Evolutionary conservation across 2,113 vertebrate species (phyloP), one percentile per base, ranked within the genome.

Genomic region (Colistium nudipinnis): DNA sequence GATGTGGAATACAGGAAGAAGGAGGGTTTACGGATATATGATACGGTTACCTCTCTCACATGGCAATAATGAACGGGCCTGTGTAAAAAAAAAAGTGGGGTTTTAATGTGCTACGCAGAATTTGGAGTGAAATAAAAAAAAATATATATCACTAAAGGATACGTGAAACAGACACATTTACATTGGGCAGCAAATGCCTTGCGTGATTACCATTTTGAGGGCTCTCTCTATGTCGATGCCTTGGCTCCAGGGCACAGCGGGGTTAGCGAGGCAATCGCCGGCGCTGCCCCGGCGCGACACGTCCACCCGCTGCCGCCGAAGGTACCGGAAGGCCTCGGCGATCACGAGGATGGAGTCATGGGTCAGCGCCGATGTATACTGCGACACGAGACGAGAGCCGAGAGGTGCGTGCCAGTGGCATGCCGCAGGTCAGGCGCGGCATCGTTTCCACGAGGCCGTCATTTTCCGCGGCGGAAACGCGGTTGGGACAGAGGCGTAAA

Each of bases 151-250:
- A n/a, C n/a, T 43, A 24, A 14, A 48, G 6, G 43, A 55, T 25
- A 24, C 9, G 20, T 19, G 61, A 62, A 38, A 8, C n/a, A 30
- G 25, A 45, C 33, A 49, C 22, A 27, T 33, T 14, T 6, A 25
- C 4, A 28, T 30, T 57, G n/a, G 13, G 51, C 13, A 64, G 35
- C 16, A 22, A 10, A 9, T 2, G 10, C 27, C 31, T 27, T 63
- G 8, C 16, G 31, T 72, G 81, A 86, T 94, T 94, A 99, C 97
- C 97, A 98, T 98, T 95, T 99, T 99, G 64, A 99, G 90, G 0
- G 98, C 97, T 91, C 97, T 93, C 83, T 99, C 98, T 17, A 99
- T 99, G 85, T 99, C 98, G 33, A 98, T 98, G 84, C 98, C 98
- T 92, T 99, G 98, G 88, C 97, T 99, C 98, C 98, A 99, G 0